Evolutionary conservation across 1,140 invertebrate genomes (phyloP).

Genomic region (Eupristina koningsbergeri): DNA sequence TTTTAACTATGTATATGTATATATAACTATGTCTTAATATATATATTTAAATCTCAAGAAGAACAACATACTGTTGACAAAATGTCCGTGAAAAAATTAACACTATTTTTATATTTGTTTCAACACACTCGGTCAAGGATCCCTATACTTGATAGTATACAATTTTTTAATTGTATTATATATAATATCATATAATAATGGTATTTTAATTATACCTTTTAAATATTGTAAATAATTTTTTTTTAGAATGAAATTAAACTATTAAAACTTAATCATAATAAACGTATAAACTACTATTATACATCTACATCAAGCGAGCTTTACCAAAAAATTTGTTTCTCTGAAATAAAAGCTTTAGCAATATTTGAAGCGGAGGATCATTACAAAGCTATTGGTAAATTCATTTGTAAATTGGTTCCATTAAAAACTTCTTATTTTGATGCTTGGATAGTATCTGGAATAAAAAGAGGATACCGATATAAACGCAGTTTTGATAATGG

Average conservation of each 20-base stretch:
- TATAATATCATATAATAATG: no score
- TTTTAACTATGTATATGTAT: no score
- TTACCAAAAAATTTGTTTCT: slow-evolving; percentile 41
- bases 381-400: slow-evolving; percentile 10
- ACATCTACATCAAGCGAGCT: slow-evolving; percentile 34
- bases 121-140: no score
- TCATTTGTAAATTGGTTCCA: slow-evolving; percentile 40
- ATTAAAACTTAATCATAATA: not conserved
- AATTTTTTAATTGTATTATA: no score
- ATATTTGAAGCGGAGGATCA: slow-evolving; percentile 51
- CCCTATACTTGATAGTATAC: no score
- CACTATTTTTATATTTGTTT: no score
- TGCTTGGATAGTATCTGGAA: slow-evolving; percentile 51
- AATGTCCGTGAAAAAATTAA: no score
- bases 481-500: slow-evolving; percentile 54
- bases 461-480: slow-evolving; percentile 47
- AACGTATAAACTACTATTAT: slow-evolving; percentile 3
- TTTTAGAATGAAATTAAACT: not conserved
- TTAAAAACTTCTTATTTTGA: slow-evolving; percentile 25
- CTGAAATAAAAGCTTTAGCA: slow-evolving; percentile 29
- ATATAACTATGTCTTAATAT: no score
- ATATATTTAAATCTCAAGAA: no score
- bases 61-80: no score
- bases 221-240: not conserved
- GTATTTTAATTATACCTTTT: not conserved